A percentile compares a stretch with the other conserved stretches of the same genome.
These are phyloP conservation scores for Labeo calbasu DNA, from an alignment of 2,797 vertebrate genomes.

Conservation along the genomic window DNA sequence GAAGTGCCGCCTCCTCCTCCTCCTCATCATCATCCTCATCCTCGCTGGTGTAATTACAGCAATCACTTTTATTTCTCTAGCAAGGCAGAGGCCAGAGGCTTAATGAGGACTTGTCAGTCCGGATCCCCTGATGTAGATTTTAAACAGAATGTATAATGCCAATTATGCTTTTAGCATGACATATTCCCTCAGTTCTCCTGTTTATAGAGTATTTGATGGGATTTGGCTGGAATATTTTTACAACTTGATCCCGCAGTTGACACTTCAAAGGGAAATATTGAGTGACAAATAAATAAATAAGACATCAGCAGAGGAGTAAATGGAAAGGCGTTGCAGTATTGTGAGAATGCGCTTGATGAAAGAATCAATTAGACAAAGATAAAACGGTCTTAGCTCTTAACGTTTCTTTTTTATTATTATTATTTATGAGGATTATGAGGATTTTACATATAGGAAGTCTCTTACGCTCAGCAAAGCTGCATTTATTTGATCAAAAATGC, in stretches of 20 bases:
- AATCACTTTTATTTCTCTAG: slow-evolving; percentile 75
- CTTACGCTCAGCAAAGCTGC: background rate
- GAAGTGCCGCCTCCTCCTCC: slow-evolving; percentile 62
- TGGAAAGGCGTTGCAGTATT: background rate
- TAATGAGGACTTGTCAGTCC: slow-evolving; percentile 75
- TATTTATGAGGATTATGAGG: background rate
- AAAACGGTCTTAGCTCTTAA: slow-evolving; percentile 3
- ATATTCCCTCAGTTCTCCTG: slow-evolving; percentile 54
- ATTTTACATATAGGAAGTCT: background rate
- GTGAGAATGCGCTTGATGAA: slow-evolving; percentile 30
- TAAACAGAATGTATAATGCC: slow-evolving; percentile 76
- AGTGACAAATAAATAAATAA: slow-evolving; percentile 52
- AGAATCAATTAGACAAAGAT: slow-evolving; percentile 43
- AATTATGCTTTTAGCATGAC: slow-evolving; percentile 74
- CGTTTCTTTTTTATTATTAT: background rate
- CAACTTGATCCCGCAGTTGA: slow-evolving; percentile 24
- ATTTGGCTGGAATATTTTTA: slow-evolving; percentile 43
- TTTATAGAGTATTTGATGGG: slow-evolving; percentile 43
- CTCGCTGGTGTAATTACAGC: slow-evolving; percentile 76
- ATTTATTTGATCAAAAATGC: background rate
- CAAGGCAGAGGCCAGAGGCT: slow-evolving; percentile 69
- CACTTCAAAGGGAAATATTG: slow-evolving; percentile 46
- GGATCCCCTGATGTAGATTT: slow-evolving; percentile 66
- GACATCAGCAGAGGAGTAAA: slow-evolving; percentile 6
- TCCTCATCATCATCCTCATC: slow-evolving; percentile 57